Evolutionary conservation across 2,888 invertebrate species (phyloP), one percentile per base, ranked within the genome.

Genomic region (Melipona bicolor): DNA sequence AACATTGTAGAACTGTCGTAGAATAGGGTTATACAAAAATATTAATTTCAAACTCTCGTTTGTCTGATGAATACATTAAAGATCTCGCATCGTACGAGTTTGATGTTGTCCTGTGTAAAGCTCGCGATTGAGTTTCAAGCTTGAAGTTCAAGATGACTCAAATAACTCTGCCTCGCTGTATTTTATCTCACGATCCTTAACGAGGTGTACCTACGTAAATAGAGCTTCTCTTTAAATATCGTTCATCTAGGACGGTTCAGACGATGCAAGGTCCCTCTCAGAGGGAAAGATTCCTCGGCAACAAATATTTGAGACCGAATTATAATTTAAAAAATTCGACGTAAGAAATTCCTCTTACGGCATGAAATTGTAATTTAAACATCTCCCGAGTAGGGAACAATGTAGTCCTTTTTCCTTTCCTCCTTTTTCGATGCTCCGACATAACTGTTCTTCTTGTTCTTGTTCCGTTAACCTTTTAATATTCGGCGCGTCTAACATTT

Each of bases 381-480:
- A 17, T 50, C 21, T 24, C 9, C 2, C 6, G 21, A 52, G 36
- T 24, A 24, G 19, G 50, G 21, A 43, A 21, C 24, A 5, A 24
- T 49, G 68, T n/a, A 54, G 32, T 17, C 1, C 0, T 54, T 24
- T 36, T 65, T 67, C 19, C 50, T 56, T 27, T 27, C 4, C 17
- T 50, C 17, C 21, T 72, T 62, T 24, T n/a, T 50, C 4, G 6
- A 24, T 3, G 36, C 24, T 1, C 21, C 21, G 5, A 3, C 62
- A 50, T 27, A 61, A 54, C 27, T 19, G 24, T 54, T 32, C 36
- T 81, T 62, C 54, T 21, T 52, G 64, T 75, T 72, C 76, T 15
- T 56, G 68, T 62, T 76, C 68, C 68, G 81, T 82, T 81, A 83
- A 82, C 77, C 76, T 83, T 83, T 69, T 83, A 83, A 81, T 83